Base-by-base conservation (phyloP, 2,113 vertebrate genomes). In the Malaclemys terrapin region DNA sequence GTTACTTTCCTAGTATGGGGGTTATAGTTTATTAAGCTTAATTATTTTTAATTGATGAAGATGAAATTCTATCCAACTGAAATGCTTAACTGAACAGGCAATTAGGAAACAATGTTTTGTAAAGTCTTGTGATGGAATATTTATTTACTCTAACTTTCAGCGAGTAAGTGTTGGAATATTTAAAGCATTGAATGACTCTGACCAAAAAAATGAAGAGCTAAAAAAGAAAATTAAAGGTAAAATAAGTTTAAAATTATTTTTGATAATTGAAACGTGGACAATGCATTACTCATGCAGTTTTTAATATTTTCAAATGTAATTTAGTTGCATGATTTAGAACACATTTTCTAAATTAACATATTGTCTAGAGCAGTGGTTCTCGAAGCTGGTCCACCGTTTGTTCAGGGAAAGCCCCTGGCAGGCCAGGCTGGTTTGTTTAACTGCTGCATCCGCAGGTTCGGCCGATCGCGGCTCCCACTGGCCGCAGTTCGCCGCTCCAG, bases 171-270 rank as follows among this genome's bases (percentile, higher is more conserved):
- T 96, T 62, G 99, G 98, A 94, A 98, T 99, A 96, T 97, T 98
- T 97, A 99, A 99, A 91, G 97, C 98, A 2, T 93, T 99, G 93
- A 99, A 98, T 97, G 98, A 98, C 92, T 98, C 98, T 72, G 98
- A 98, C 91, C 98, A 99, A 97, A 96, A 94, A 96, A 97, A 97
- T 93, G 98, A 97, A 87, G 98, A 99, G 95, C 96, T 98, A 80
- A 99, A 99, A 98, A 99, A 97, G 89, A 94, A 98, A 93, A 96
- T 99, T 50, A 99, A 99, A 99, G 99, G 99, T 99, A 97, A 98
- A 97, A 69, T 56, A 42, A 14, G 2, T 49, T 84, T 20, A 13
- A 50, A 16, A 47, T 42, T 49, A 80, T 19, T 14, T 98, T 62
- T 91, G 5, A 89, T 82, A 83, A 90, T 80, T 92, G 87, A 62